phyloP scores from a whole-genome alignment of 2,888 invertebrate genomes.

The Eupeodes luniger region DNA sequence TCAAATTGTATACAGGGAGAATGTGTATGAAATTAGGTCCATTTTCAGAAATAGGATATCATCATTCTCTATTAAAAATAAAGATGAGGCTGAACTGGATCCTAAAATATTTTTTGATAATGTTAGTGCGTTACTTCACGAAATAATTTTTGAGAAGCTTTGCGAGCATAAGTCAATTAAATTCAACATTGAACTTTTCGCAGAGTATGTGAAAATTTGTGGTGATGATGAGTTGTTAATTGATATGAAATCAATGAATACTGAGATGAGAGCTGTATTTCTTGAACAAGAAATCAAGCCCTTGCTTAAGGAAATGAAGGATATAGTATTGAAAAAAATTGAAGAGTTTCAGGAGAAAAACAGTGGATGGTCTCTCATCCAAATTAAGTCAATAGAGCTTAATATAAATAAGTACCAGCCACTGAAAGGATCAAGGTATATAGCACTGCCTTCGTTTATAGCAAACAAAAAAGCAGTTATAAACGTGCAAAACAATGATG shows the following conservation, averaged over 20 bases:
- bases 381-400: constrained; percentile 58
- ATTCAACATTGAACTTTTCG: not conserved
- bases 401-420: constrained; percentile 71
- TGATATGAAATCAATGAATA: not conserved
- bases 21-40: no score
- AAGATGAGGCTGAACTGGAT: no score
- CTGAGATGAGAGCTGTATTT: not conserved
- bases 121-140: no score
- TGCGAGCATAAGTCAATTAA: not conserved
- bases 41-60: no score
- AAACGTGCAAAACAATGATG: no score
- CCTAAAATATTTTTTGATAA: no score
- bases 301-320: not conserved
- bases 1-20: no score
- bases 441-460: constrained; percentile 23
- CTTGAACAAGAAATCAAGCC: not conserved
- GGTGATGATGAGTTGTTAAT: not conserved
- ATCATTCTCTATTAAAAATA: no score
- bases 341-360: constrained; percentile 78
- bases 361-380: constrained; percentile 77
- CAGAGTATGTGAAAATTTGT: not conserved
- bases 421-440: constrained; percentile 60
- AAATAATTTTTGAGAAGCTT: no score
- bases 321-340: constrained; percentile 21
- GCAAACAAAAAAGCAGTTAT: no score